Evolutionary conservation across 2,888 invertebrate genomes (phyloP).

Genomic region (Xestia rhomboidea): DNA sequence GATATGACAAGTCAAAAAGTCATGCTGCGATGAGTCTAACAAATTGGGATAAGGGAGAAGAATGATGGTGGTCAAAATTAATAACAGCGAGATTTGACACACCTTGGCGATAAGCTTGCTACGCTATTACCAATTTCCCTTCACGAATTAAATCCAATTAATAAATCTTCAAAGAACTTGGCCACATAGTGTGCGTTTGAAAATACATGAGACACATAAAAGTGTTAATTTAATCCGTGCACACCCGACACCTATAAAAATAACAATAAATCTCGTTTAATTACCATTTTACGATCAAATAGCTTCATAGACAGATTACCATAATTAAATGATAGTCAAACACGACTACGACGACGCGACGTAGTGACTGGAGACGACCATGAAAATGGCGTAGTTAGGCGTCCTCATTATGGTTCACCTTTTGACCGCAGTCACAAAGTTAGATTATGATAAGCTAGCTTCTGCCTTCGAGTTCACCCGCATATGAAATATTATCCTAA

Average conservation of each 20-base stretch:
- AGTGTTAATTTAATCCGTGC: slow-evolving; percentile 34
- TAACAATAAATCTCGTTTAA: slow-evolving; percentile 32
- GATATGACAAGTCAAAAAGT: no score
- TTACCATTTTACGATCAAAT: slow-evolving; percentile 23
- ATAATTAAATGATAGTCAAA: slow-evolving; percentile 18
- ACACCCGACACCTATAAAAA: slow-evolving; percentile 29
- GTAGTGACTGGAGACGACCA: not conserved
- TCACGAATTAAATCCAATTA: slow-evolving; percentile 14
- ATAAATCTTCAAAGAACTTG: slow-evolving; percentile 13
- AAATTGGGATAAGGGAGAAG: not conserved
- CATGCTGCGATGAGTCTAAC: not conserved
- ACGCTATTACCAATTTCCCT: not conserved
- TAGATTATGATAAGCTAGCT: not conserved
- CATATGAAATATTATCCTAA: not conserved
- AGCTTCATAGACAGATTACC: slow-evolving; percentile 6
- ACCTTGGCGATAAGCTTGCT: slow-evolving; percentile 7
- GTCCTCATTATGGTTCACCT: not conserved
- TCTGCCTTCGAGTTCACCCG: not conserved
- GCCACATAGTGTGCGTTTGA: not conserved
- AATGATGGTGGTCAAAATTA: not conserved
- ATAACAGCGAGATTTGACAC: not conserved
- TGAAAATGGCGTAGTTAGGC: not conserved
- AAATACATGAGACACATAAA: slow-evolving; percentile 15
- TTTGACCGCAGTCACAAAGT: not conserved
- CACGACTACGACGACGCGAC: no score